These are phyloP conservation scores for Mesoligia furuncula DNA, from an alignment of 2,888 invertebrate species.

Conservation along the genomic window DNA sequence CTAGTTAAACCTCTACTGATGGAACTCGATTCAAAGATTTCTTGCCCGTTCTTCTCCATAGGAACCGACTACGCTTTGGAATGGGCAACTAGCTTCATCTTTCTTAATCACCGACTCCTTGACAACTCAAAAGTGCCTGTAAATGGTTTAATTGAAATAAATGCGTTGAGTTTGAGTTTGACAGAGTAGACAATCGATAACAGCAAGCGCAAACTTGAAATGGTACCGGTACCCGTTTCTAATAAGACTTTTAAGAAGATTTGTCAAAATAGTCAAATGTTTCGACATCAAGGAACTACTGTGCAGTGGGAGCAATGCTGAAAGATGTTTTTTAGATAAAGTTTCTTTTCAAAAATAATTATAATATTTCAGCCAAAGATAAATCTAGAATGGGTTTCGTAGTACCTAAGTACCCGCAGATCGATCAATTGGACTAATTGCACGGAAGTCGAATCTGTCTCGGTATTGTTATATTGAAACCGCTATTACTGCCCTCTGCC, in stretches of 20 bases:
- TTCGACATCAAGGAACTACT: not conserved
- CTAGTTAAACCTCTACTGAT: constrained; percentile 28
- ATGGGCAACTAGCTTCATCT: not conserved
- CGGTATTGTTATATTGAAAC: constrained; percentile 62
- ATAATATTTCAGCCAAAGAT: not conserved
- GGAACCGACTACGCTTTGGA: not conserved
- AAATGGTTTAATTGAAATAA: not conserved
- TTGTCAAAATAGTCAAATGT: not conserved
- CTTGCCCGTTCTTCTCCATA: not conserved
- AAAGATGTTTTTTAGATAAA: too few relatives aligned
- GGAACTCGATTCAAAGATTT: constrained; percentile 24
- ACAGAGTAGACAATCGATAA: not conserved
- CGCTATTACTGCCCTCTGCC: constrained; percentile 44
- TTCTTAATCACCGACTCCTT: not conserved
- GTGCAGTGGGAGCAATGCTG: not conserved
- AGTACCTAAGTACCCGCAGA: constrained; percentile 29
- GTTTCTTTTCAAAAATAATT: not conserved
- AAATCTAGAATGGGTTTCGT: constrained; percentile 4
- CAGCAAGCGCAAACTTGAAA: not conserved
- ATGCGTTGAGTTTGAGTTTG: not conserved
- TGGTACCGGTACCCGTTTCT: not conserved
- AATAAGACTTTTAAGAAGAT: not conserved
- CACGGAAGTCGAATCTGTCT: constrained; percentile 59
- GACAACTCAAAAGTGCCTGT: not conserved
- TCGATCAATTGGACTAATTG: constrained; percentile 63